A percentile compares a stretch with the other conserved stretches of the same genome.
These are phyloP conservation scores for Poecile atricapillus DNA, from an alignment of 2,113 vertebrate genomes.

Conservation along the genomic window DNA sequence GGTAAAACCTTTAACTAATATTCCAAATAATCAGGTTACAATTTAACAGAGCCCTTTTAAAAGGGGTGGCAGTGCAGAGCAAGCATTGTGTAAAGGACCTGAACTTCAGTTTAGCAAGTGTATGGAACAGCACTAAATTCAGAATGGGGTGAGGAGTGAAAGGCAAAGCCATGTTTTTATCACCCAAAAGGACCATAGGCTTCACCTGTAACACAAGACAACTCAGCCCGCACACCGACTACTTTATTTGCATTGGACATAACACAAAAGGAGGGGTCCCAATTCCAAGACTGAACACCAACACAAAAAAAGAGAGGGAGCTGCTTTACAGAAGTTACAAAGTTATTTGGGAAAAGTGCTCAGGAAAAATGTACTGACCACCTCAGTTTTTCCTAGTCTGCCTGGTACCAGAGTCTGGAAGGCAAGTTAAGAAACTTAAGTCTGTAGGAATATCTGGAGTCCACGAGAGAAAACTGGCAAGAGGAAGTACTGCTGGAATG, in stretches of 20 bases:
- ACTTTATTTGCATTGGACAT: not conserved
- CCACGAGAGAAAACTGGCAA: not conserved
- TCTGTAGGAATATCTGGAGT: not conserved
- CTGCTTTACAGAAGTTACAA: not conserved
- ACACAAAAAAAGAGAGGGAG: not conserved
- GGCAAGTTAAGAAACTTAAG: not conserved
- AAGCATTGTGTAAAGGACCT: not conserved
- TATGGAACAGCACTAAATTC: not conserved
- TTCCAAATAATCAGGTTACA: not conserved
- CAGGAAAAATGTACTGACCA: not conserved
- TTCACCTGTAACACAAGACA: not conserved
- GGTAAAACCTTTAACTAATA: not conserved
- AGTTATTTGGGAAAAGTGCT: not conserved
- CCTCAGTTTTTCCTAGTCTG: not conserved
- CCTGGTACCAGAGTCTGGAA: not conserved
- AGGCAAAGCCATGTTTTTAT: not conserved
- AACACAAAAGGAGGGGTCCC: not conserved
- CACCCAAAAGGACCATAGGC: not conserved
- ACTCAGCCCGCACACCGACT: accelerated
- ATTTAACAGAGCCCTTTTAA: not conserved
- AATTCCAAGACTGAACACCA: not conserved
- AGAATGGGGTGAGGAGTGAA: not conserved
- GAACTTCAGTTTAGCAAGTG: not conserved
- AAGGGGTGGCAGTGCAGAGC: not conserved
- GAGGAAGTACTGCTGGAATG: not conserved